Conservation (phyloP, 2,113 vertebrate species). For the Protomyctophum bolini region DNA sequence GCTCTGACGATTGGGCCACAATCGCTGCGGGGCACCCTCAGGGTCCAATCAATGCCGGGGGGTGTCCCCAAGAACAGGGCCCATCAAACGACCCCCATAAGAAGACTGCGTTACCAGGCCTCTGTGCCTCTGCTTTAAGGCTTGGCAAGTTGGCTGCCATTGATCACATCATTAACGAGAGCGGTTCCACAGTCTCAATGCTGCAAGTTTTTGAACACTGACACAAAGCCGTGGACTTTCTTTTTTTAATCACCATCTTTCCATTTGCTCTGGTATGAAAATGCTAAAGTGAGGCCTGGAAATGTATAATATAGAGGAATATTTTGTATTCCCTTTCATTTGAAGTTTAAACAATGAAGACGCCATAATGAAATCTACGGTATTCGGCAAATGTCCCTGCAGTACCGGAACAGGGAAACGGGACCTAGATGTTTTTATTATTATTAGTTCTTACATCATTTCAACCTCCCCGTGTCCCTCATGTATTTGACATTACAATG, state of each 20-base stretch:
- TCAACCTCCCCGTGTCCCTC: slow-evolving; percentile 45
- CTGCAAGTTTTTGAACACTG: slow-evolving; percentile 56
- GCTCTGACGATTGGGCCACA: slow-evolving; percentile 58
- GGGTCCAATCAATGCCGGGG: slow-evolving; percentile 78
- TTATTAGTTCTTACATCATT: slow-evolving; percentile 66
- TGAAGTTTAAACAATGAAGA: slow-evolving; percentile 55
- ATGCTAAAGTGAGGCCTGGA: slow-evolving; percentile 45
- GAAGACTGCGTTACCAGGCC: slow-evolving; percentile 54
- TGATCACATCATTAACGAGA: slow-evolving; percentile 74
- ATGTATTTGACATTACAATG: slow-evolving; percentile 66
- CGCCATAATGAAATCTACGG: slow-evolving; percentile 37
- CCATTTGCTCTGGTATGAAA: slow-evolving; percentile 53
- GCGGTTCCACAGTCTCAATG: slow-evolving; percentile 50
- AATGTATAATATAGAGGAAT: slow-evolving; percentile 26
- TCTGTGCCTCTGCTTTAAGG: slow-evolving; percentile 22
- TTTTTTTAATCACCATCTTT: slow-evolving; percentile 70
- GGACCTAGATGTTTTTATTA: slow-evolving; percentile 32
- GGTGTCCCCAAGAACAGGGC: slow-evolving; percentile 70
- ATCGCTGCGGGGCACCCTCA: slow-evolving; percentile 74
- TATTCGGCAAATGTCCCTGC: slow-evolving; percentile 48
- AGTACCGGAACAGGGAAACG: slow-evolving; percentile 56
- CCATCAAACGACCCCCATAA: slow-evolving; percentile 71
- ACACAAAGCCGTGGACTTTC: slow-evolving; percentile 59
- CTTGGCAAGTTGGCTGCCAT: slow-evolving; percentile 54
- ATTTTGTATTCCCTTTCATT: slow-evolving; percentile 14